These are phyloP conservation scores for Telmatherina bonti DNA, from an alignment of 2,797 vertebrate genomes.

Conservation along the genomic window DNA sequence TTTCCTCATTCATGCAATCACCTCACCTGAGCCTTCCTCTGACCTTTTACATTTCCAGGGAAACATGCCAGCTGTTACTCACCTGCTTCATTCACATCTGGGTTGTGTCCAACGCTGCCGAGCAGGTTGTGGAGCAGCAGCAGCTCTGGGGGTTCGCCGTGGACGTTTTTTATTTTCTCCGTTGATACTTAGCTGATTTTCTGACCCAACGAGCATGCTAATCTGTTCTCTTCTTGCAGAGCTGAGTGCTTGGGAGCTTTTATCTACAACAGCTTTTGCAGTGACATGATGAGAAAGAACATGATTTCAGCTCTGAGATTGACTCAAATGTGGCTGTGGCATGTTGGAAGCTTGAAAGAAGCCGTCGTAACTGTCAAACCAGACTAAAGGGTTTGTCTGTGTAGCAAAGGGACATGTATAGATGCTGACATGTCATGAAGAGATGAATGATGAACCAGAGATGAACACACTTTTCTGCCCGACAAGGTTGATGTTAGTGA, in stretches of 20 bases:
- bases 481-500: too few relatives aligned
- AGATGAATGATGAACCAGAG: too few relatives aligned
- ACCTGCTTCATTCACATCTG: neutral
- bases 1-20: neutral
- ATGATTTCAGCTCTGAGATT: neutral
- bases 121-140: neutral
- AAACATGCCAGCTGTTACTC: constrained; percentile 3
- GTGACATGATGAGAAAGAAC: neutral
- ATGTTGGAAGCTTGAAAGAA: neutral
- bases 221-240: neutral
- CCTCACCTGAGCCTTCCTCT: constrained; percentile 3
- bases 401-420: neutral
- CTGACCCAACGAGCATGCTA: neutral
- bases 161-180: too few relatives aligned
- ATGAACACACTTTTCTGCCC: too few relatives aligned
- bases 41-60: constrained; percentile 30
- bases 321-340: neutral
- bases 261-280: neutral
- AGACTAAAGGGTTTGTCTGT: neutral
- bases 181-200: neutral
- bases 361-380: neutral
- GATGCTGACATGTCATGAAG: neutral
- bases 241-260: neutral
- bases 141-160: constrained; percentile 1
- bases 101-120: neutral